phyloP scores from a whole-genome alignment of 2,797 vertebrate species.

The Sphaeramia orbicularis region DNA sequence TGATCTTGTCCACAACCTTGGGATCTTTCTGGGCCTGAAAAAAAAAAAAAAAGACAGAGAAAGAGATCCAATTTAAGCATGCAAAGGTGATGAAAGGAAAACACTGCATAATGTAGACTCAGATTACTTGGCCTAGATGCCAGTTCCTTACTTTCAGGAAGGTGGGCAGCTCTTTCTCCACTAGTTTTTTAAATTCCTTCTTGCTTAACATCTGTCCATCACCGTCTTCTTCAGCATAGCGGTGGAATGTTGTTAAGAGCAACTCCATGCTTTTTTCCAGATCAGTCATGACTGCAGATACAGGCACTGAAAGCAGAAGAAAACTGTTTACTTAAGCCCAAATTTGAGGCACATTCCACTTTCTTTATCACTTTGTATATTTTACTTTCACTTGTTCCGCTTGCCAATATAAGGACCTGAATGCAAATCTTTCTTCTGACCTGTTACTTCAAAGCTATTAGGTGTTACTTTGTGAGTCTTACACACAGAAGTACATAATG shows the following conservation, averaged over 20 bases:
- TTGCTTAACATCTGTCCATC: constrained; percentile 73
- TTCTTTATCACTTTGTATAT: no score
- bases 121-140: neutral
- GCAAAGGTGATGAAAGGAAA: neutral
- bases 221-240: constrained; percentile 68
- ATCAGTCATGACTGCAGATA: constrained; percentile 78
- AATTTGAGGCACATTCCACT: no score
- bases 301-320: constrained; percentile 30
- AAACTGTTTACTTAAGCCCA: no score
- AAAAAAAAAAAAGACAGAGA: constrained; percentile 21
- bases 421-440: no score
- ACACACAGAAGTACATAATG: no score
- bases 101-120: neutral
- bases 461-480: no score
- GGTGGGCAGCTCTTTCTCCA: constrained; percentile 86
- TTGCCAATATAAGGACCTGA: no score
- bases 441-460: no score
- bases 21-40: constrained; percentile 79
- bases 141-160: constrained; percentile 88
- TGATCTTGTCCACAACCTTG: constrained; percentile 66
- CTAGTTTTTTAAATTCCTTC: constrained; percentile 84
- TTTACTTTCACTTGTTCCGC: no score
- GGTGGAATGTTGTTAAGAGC: constrained; percentile 80
- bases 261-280: constrained; percentile 81
- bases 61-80: neutral